Evolutionary conservation across 2,888 invertebrate genomes (phyloP).

Genomic region (Onthophagus sagittarius): DNA sequence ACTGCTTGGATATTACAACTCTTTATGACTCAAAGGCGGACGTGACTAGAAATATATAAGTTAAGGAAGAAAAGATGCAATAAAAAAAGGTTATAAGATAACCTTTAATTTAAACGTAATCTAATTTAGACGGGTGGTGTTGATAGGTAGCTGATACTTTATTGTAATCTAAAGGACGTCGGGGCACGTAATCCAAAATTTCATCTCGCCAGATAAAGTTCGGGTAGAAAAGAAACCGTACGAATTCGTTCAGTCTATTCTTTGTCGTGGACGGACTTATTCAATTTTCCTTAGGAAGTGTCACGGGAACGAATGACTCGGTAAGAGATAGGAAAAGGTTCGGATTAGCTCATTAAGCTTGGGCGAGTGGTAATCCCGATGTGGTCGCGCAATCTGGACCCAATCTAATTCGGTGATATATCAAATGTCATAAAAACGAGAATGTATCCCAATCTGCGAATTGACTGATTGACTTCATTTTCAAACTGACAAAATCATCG

Average conservation of each 20-base stretch:
- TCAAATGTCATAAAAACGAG: not conserved
- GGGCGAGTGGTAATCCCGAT: not conserved
- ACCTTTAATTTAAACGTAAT: not conserved
- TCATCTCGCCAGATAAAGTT: not conserved
- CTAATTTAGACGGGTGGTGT: not conserved
- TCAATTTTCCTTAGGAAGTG: not conserved
- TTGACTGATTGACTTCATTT: not conserved
- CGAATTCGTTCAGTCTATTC: too few relatives aligned
- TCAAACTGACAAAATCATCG: not conserved
- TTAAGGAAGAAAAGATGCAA: not conserved
- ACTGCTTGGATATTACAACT: not conserved
- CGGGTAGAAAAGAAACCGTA: not conserved
- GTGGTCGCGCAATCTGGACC: not conserved
- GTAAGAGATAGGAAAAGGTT: not conserved
- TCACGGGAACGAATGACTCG: not conserved
- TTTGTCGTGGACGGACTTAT: not conserved
- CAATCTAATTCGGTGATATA: not conserved
- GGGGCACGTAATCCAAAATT: too few relatives aligned
- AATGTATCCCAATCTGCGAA: not conserved
- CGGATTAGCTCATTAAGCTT: not conserved
- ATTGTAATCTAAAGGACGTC: not conserved
- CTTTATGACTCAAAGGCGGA: not conserved
- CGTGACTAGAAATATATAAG: not conserved
- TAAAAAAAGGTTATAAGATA: not conserved
- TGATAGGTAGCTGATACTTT: not conserved